Evolutionary conservation across 2,888 invertebrate species (phyloP).

Genomic region (Exocentrus adspersus): DNA sequence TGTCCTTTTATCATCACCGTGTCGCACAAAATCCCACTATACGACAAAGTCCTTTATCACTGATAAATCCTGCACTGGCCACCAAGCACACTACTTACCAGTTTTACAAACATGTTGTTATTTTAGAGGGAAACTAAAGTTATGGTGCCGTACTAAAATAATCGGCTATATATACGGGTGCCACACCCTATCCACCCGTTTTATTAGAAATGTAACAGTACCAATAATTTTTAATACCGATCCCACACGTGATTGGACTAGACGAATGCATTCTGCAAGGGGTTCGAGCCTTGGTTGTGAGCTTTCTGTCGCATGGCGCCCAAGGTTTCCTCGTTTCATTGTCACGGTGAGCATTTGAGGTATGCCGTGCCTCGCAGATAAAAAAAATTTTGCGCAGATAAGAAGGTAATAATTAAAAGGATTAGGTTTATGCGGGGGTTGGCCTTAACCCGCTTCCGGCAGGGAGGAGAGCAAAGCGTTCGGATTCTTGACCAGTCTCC

Average conservation of each 20-base stretch:
- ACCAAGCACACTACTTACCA: conserved; percentile 57
- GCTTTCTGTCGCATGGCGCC: not conserved
- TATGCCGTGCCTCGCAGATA: not conserved
- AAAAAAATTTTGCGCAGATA: not conserved
- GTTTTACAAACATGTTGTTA: conserved; percentile 63
- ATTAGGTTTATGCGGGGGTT: not conserved
- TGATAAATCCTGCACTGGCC: conserved; percentile 1
- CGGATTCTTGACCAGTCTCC: no score
- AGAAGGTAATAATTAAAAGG: not conserved
- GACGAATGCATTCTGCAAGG: conserved; percentile 44
- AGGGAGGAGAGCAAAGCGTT: not conserved
- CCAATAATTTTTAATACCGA: conserved; percentile 58
- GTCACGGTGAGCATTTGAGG: not conserved
- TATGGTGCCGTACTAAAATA: conserved; percentile 33
- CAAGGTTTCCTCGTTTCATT: not conserved
- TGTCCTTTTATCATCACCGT: conserved; percentile 5
- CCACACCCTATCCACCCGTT: conserved; percentile 60
- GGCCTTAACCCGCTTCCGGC: not conserved
- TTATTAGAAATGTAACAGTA: conserved; percentile 59
- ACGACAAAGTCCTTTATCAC: conserved; percentile 3
- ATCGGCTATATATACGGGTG: conserved; percentile 55
- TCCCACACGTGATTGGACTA: conserved; percentile 59
- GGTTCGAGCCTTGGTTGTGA: conserved; percentile 33
- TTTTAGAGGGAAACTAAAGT: conserved; percentile 36
- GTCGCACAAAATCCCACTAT: conserved; percentile 22